Conservation (phyloP, 2,888 invertebrate genomes). For the Vanessa cardui region DNA sequence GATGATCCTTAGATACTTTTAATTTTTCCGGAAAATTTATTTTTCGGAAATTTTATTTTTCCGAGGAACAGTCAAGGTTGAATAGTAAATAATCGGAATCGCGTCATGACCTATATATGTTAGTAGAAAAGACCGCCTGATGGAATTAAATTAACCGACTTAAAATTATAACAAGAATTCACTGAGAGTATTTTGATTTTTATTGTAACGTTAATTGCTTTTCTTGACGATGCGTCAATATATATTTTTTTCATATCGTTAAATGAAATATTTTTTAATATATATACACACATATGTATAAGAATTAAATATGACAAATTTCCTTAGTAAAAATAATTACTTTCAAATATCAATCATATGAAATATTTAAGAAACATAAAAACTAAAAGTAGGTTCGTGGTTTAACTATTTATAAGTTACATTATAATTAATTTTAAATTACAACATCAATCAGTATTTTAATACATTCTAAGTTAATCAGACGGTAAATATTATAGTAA, state of each 20-base stretch:
- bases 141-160: conserved; percentile 23
- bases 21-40: too few relatives aligned
- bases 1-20: too few relatives aligned
- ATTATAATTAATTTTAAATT: not conserved
- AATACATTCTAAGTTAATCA: conserved; percentile 39
- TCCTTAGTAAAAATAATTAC: not conserved
- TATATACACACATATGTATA: not conserved
- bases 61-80: not conserved
- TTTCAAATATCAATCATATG: not conserved
- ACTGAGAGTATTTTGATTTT: conserved; percentile 17
- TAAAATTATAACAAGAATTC: conserved; percentile 18
- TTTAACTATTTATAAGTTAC: not conserved
- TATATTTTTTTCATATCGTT: conserved; percentile 16
- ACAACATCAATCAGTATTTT: conserved; percentile 7
- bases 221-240: conserved; percentile 14
- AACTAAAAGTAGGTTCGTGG: too few relatives aligned
- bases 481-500: conserved; percentile 54
- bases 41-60: too few relatives aligned
- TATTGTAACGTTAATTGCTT: conserved; percentile 26
- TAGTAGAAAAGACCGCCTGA: not conserved
- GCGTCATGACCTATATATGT: too few relatives aligned
- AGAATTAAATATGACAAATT: not conserved
- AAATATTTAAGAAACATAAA: not conserved
- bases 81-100: not conserved
- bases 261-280: conserved; percentile 8